These are phyloP conservation scores for Catharus minimus DNA, from an alignment of 2,113 vertebrate species.

Conservation along the genomic window DNA sequence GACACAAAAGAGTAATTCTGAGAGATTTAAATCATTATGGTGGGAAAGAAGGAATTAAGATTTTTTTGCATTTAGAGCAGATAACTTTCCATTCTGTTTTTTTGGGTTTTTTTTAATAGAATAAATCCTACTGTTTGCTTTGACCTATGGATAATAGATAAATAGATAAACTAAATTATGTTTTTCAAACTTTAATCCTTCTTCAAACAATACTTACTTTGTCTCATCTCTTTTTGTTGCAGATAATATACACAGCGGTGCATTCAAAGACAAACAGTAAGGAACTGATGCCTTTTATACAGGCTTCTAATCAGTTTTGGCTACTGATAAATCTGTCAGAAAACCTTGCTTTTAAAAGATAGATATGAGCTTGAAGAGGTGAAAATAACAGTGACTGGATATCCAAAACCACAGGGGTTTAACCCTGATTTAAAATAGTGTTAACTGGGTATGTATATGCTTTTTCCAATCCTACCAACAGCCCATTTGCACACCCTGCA, in stretches of 20 bases:
- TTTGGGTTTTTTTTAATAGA: background rate
- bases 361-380: background rate
- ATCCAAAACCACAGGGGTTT: background rate
- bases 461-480: background rate
- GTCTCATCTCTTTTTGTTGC: background rate
- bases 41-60: background rate
- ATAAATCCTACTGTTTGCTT: background rate
- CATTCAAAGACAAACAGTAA: background rate
- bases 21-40: background rate
- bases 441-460: background rate
- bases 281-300: background rate
- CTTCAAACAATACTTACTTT: background rate
- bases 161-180: background rate
- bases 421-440: background rate
- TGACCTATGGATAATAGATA: background rate
- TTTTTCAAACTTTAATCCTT: background rate
- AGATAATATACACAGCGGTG: background rate
- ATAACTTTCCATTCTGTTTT: background rate
- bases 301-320: background rate
- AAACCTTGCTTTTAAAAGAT: background rate
- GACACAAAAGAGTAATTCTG: background rate
- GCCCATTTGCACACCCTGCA: background rate
- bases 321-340: background rate
- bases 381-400: background rate
- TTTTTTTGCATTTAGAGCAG: background rate